These are phyloP conservation scores for Rhinophrynus dorsalis DNA, from an alignment of 2,797 vertebrate genomes.

Conservation along the genomic window DNA sequence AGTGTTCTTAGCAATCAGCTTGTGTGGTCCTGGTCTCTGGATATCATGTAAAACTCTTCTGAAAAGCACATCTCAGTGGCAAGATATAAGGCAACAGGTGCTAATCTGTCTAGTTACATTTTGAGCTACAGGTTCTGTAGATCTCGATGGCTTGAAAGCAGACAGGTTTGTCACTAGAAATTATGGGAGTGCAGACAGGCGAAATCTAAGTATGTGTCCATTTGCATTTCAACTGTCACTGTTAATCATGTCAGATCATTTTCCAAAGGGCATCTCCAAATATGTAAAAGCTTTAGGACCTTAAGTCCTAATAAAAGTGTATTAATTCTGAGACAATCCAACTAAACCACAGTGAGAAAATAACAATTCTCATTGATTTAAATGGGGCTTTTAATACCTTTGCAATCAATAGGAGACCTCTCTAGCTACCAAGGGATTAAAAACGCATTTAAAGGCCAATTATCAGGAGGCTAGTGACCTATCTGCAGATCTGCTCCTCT, in stretches of 20 bases:
- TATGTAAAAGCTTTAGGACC: background rate
- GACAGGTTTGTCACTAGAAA: conserved; percentile 7
- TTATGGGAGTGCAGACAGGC: background rate
- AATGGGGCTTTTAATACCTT: too few species aligned
- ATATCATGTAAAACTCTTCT: background rate
- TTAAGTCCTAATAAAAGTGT: background rate
- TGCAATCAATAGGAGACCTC: too few species aligned
- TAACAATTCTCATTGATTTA: too few species aligned
- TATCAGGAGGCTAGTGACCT: too few species aligned
- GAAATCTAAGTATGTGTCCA: background rate
- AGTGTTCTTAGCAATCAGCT: background rate
- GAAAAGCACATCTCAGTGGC: background rate
- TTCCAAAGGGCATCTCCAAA: background rate
- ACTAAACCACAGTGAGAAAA: too few species aligned
- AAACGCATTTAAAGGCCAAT: too few species aligned
- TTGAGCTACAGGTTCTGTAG: background rate
- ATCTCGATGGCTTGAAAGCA: background rate
- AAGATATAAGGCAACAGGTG: background rate
- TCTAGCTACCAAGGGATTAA: too few species aligned
- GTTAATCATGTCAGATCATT: background rate
- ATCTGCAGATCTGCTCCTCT: too few species aligned
- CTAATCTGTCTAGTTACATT: background rate
- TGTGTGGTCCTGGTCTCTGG: background rate
- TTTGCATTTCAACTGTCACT: background rate
- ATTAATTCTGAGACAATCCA: too few species aligned